Percentiles rank a stretch among this genome's conserved stretches.
Conservation (phyloP, 2,797 vertebrate species). For the Enteromius trimaculatus region DNA sequence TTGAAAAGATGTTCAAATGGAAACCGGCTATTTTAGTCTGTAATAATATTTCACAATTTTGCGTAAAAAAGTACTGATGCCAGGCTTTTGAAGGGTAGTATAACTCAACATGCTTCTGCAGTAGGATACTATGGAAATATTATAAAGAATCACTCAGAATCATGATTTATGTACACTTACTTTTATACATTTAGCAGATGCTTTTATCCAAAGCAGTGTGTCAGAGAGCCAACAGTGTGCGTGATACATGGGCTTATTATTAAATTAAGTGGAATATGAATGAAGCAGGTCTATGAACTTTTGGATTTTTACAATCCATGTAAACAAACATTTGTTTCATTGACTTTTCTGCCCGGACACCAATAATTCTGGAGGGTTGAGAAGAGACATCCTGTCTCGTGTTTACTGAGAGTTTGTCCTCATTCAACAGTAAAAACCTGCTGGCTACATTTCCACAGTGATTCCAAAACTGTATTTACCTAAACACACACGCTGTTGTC, state of each 20-base stretch:
- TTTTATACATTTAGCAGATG: background rate
- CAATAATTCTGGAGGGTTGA: constrained; percentile 6
- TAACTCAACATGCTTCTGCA: background rate
- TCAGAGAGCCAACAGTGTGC: background rate
- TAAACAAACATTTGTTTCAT: background rate
- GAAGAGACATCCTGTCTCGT: constrained; percentile 6
- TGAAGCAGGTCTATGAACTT: background rate
- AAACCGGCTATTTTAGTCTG: background rate
- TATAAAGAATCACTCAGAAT: background rate
- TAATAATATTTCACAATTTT: background rate
- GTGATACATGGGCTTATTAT: background rate
- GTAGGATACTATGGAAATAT: background rate
- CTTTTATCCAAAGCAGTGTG: background rate
- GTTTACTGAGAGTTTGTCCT: constrained; percentile 6
- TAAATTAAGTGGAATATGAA: background rate
- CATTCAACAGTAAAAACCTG: constrained; percentile 31
- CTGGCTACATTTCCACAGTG: constrained; percentile 7
- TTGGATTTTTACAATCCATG: background rate
- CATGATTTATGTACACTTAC: background rate
- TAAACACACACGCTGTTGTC: constrained; percentile 28
- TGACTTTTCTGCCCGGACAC: constrained; percentile 14
- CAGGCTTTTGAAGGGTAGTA: background rate
- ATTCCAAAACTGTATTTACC: constrained; percentile 47
- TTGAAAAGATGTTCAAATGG: background rate
- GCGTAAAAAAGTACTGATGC: too few relatives aligned